phyloP scores from a whole-genome alignment of 2,888 invertebrate genomes.

The Scaptomyza cyrtandrae region DNA sequence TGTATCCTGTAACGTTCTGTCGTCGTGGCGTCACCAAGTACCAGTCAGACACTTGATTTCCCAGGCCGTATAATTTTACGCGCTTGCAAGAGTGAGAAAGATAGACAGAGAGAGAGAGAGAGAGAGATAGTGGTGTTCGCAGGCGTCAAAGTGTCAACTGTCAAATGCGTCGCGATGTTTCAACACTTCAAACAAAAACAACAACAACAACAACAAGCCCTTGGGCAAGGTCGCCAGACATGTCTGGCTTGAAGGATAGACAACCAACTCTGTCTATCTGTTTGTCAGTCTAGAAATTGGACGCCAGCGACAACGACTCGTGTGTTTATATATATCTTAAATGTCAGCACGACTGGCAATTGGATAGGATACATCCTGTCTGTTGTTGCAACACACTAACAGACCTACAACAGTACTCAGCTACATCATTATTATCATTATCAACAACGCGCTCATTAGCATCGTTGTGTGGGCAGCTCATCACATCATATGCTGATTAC shows the following conservation, averaged over 20 bases:
- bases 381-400: constrained; percentile 11
- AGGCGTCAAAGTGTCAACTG: constrained; percentile 70
- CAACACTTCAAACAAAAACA: constrained; percentile 46
- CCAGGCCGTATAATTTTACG: constrained; percentile 70
- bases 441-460: constrained; percentile 56
- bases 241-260: constrained; percentile 49
- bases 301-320: constrained; percentile 50
- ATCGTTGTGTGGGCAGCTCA: constrained; percentile 57
- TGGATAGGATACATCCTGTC: constrained; percentile 66
- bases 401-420: neutral
- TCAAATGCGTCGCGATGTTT: constrained; percentile 62
- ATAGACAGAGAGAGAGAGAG: neutral
- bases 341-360: constrained; percentile 69
- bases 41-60: constrained; percentile 72
- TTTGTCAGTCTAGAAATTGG: constrained; percentile 57
- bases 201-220: neutral
- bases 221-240: constrained; percentile 54
- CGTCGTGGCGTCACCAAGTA: constrained; percentile 70
- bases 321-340: constrained; percentile 79
- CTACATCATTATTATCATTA: constrained; percentile 17
- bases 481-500: constrained; percentile 59
- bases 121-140: constrained; percentile 23
- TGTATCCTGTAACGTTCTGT: constrained; percentile 64
- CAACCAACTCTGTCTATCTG: constrained; percentile 21
- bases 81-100: constrained; percentile 31